Conservation (phyloP, 92 coral and sea anemone species). For the Parazoanthus swiftii region DNA sequence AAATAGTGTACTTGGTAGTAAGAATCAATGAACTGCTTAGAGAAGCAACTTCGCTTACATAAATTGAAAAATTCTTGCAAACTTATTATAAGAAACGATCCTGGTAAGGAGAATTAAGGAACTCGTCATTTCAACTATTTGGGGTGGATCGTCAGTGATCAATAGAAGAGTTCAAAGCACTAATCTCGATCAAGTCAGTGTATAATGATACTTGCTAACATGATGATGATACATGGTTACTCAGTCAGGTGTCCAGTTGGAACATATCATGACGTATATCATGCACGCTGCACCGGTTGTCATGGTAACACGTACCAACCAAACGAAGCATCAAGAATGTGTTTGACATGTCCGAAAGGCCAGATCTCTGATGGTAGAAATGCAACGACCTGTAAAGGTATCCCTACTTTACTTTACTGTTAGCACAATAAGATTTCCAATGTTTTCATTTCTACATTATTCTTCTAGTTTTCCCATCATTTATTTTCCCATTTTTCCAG, state of each 20-base stretch:
- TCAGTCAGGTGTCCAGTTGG: slow-evolving; percentile 54
- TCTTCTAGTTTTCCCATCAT: not conserved
- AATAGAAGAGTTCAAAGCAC: not conserved
- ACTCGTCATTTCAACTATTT: not conserved
- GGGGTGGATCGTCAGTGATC: not conserved
- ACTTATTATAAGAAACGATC: too few species aligned
- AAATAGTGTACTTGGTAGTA: too few species aligned
- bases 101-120: too few species aligned
- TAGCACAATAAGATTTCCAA: not conserved
- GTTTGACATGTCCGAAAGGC: slow-evolving; percentile 57
- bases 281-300: slow-evolving; percentile 50
- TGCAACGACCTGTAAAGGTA: slow-evolving; percentile 53
- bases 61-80: too few species aligned
- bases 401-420: too few species aligned
- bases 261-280: slow-evolving; percentile 51
- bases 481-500: not conserved
- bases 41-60: too few species aligned
- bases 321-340: slow-evolving; percentile 44
- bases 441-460: not conserved
- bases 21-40: too few species aligned
- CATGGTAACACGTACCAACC: slow-evolving; percentile 59
- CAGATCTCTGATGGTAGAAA: slow-evolving; percentile 42
- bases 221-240: not conserved
- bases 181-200: too few species aligned
- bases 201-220: not conserved